A percentile compares a stretch with the other conserved stretches of the same genome.
Evolutionary conservation across 2,888 invertebrate species (phyloP).

Genomic region (Euzophera pinguis): DNA sequence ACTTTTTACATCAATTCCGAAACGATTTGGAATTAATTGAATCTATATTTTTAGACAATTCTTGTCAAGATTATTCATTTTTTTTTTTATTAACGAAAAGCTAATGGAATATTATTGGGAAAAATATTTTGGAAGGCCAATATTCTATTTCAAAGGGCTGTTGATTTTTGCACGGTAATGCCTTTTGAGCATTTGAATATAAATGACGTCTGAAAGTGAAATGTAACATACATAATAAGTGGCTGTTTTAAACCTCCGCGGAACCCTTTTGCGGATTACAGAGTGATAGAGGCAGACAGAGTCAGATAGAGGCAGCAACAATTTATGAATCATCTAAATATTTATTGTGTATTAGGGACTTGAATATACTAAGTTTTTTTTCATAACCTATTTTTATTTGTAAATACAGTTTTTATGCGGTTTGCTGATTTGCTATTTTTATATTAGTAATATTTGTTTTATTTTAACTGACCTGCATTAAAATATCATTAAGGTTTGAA

Average conservation of each 20-base stretch:
- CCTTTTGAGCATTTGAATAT: conserved; percentile 80
- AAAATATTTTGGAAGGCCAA: conserved; percentile 36
- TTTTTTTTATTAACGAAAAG: neutral
- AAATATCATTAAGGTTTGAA: no score
- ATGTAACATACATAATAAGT: conserved; percentile 81
- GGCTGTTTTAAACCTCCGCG: conserved; percentile 78
- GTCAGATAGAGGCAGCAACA: conserved; percentile 12
- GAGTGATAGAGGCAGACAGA: conserved; percentile 38
- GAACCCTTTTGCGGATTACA: conserved; percentile 76
- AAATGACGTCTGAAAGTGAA: conserved; percentile 80
- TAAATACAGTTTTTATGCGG: no score
- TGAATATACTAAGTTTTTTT: no score
- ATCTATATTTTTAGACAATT: neutral
- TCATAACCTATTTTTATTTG: no score
- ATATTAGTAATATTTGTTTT: no score
- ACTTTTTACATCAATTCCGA: conserved; percentile 35
- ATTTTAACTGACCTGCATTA: no score
- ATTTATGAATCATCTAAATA: neutral
- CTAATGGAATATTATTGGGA: neutral
- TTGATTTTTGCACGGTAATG: conserved; percentile 78
- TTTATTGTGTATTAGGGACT: no score
- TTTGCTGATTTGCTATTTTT: no score
- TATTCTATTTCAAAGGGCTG: conserved; percentile 73
- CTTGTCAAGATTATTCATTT: neutral
- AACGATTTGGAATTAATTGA: neutral